A percentile compares a stretch with the other conserved stretches of the same genome.
phyloP scores from a whole-genome alignment of 2,797 vertebrate genomes.

The Sebastes steindachneri region DNA sequence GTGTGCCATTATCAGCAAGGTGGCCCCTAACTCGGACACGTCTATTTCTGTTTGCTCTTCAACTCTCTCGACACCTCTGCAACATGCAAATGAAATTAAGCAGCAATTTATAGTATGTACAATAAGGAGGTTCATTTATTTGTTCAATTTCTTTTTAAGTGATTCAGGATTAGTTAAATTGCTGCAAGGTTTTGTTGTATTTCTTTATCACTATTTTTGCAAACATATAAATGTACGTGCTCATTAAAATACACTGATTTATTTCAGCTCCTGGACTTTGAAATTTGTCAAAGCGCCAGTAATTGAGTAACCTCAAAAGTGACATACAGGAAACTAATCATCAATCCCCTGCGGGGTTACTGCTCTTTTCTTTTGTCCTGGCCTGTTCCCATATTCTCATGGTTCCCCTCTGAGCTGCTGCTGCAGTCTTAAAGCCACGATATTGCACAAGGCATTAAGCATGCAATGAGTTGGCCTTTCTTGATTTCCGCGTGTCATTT shows the following conservation, averaged over 20 bases:
- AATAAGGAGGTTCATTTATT: background rate
- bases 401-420: background rate
- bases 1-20: constrained; percentile 34
- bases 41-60: constrained; percentile 60
- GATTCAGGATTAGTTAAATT: background rate
- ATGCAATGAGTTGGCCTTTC: no score
- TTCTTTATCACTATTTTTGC: background rate
- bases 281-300: background rate
- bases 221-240: background rate
- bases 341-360: background rate
- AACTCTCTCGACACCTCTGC: constrained; percentile 5
- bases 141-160: no score
- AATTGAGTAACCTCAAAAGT: background rate
- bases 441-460: no score
- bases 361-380: background rate
- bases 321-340: constrained; percentile 10
- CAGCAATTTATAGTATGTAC: background rate
- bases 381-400: background rate
- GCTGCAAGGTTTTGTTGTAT: background rate
- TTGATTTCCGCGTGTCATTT: no score
- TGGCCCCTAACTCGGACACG: constrained; percentile 14
- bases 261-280: background rate
- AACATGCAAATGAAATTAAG: background rate
- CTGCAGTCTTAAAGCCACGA: background rate
- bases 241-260: background rate